These are phyloP conservation scores for Ctenicera cuprea DNA, from an alignment of 2,888 invertebrate genomes.

Conservation along the genomic window DNA sequence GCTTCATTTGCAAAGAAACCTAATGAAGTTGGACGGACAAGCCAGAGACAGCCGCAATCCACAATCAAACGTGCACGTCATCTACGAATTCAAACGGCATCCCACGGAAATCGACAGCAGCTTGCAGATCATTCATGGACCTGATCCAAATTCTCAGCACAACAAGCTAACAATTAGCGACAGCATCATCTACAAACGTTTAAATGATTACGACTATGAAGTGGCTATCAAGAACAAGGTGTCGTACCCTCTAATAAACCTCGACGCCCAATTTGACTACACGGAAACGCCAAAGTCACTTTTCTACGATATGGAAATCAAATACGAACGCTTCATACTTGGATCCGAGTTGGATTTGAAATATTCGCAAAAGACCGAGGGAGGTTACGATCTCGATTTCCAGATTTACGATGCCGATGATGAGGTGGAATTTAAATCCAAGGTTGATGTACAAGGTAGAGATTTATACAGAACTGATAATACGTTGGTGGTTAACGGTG, in stretches of 20 bases:
- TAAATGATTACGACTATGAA: constrained; percentile 71
- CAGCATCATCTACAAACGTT: constrained; percentile 62
- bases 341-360: constrained; percentile 73
- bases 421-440: constrained; percentile 74
- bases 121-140: constrained; percentile 76
- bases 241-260: constrained; percentile 74
- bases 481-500: constrained; percentile 76
- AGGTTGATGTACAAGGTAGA: constrained; percentile 75
- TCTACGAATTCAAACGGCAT: constrained; percentile 71
- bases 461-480: constrained; percentile 79
- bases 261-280: constrained; percentile 75
- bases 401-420: constrained; percentile 74
- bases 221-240: constrained; percentile 75
- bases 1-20: constrained; percentile 54
- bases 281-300: constrained; percentile 76
- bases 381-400: constrained; percentile 77
- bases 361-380: constrained; percentile 69
- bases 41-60: constrained; percentile 78
- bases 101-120: constrained; percentile 56
- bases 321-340: constrained; percentile 77
- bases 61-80: constrained; percentile 76
- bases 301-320: constrained; percentile 75
- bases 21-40: constrained; percentile 72
- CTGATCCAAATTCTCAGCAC: constrained; percentile 76
- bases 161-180: constrained; percentile 74